phyloP scores from a whole-genome alignment of 2,797 vertebrate species.

The Prionace glauca region DNA sequence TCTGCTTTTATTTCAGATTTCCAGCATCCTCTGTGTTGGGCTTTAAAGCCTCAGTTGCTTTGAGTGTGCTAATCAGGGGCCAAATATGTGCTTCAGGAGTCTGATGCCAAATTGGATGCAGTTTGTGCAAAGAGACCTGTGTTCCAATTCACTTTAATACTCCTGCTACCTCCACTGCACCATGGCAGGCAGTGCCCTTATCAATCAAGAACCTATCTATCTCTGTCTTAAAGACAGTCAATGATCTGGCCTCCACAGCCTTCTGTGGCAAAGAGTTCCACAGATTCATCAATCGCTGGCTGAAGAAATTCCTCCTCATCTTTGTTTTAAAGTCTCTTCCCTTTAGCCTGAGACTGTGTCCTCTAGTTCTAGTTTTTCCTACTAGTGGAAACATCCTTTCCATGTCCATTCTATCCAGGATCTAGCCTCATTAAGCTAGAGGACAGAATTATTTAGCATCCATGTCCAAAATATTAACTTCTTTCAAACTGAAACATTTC shows the following conservation, averaged over 20 bases:
- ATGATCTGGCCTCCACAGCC: too few species aligned
- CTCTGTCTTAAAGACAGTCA: too few species aligned
- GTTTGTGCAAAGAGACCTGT: not conserved
- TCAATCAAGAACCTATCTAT: too few species aligned
- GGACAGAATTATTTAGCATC: not conserved
- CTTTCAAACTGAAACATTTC: not conserved
- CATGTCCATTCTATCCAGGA: too few species aligned
- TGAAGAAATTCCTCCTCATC: not conserved
- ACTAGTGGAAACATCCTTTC: too few species aligned
- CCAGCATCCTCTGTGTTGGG: too few species aligned
- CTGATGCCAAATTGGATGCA: not conserved
- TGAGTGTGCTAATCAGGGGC: not conserved
- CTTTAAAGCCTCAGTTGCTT: not conserved
- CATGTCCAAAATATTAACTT: not conserved
- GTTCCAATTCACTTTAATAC: not conserved
- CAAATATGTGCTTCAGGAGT: not conserved
- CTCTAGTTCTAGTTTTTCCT: too few species aligned
- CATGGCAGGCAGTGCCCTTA: not conserved
- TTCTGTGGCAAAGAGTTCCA: too few species aligned
- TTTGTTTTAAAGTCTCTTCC: too few species aligned
- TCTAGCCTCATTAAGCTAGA: not conserved
- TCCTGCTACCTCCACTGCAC: not conserved
- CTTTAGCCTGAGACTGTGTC: too few species aligned
- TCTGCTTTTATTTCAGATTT: too few species aligned
- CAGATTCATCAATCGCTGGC: not conserved